A percentile compares a stretch with the other conserved stretches of the same genome.
phyloP scores from a whole-genome alignment of 2,888 invertebrate genomes.

The Archips xylosteana region DNA sequence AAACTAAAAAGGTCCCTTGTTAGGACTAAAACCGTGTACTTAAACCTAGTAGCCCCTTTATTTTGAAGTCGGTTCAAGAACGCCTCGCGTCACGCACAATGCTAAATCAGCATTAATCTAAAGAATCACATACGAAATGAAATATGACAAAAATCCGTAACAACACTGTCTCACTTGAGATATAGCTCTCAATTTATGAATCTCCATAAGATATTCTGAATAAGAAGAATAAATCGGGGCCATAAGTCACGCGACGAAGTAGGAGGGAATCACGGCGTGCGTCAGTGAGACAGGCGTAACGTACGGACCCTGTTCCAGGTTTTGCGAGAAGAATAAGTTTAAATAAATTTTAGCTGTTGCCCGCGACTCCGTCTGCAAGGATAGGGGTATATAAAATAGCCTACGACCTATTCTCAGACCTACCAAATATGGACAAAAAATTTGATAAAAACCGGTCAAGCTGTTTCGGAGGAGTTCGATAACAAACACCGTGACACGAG shows the following conservation, averaged over 20 bases:
- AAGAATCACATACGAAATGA: slow-evolving; percentile 33
- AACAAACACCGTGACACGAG: too few species aligned
- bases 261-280: slow-evolving; percentile 31
- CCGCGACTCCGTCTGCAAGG: too few species aligned
- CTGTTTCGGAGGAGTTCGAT: too few species aligned
- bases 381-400: too few species aligned
- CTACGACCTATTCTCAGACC: too few species aligned
- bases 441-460: too few species aligned
- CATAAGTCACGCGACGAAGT: slow-evolving; percentile 37
- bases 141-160: slow-evolving; percentile 41
- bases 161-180: slow-evolving; percentile 41
- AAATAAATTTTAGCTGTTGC: neutral
- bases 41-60: too few species aligned
- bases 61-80: neutral
- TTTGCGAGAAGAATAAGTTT: neutral
- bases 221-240: slow-evolving; percentile 41
- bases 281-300: slow-evolving; percentile 19
- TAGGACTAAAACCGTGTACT: too few species aligned
- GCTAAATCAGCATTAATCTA: slow-evolving; percentile 24
- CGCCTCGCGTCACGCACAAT: slow-evolving; percentile 2
- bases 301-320: neutral
- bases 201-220: slow-evolving; percentile 43
- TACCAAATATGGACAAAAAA: too few species aligned
- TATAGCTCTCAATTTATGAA: slow-evolving; percentile 42
- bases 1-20: too few species aligned